These are phyloP conservation scores for Saturnia japonica DNA, from an alignment of 2,888 invertebrate genomes.

Conservation along the genomic window DNA sequence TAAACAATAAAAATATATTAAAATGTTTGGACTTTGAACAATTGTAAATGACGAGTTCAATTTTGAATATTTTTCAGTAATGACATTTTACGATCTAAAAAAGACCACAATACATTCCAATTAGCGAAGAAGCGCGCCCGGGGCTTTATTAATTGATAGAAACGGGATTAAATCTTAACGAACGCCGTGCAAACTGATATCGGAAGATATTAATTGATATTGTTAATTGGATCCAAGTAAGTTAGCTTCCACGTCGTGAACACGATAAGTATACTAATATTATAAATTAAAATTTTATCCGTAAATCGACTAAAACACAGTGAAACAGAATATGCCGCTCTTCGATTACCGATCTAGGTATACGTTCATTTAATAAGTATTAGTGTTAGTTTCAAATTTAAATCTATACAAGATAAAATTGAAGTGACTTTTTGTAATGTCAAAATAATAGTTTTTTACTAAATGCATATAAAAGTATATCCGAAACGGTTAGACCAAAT, in stretches of 20 bases:
- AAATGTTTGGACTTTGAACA: too few species aligned
- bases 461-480: too few species aligned
- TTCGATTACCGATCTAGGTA: neutral
- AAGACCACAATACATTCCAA: slow-evolving; percentile 1
- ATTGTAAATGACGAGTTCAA: too few species aligned
- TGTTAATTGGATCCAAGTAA: slow-evolving; percentile 10
- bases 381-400: too few species aligned
- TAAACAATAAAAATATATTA: too few species aligned
- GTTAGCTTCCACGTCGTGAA: neutral
- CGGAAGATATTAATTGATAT: slow-evolving; percentile 15
- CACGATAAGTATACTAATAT: neutral
- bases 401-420: too few species aligned
- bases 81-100: neutral
- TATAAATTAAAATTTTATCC: slow-evolving; percentile 1
- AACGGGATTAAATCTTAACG: slow-evolving; percentile 40
- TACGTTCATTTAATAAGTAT: neutral
- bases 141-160: slow-evolving; percentile 33
- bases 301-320: neutral
- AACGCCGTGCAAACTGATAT: slow-evolving; percentile 16
- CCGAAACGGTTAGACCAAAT: too few species aligned
- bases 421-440: too few species aligned
- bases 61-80: too few species aligned
- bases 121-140: slow-evolving; percentile 11
- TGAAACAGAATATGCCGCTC: neutral
- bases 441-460: too few species aligned